Conservation (phyloP, 2,888 invertebrate genomes). For the Deilephila elpenor region DNA sequence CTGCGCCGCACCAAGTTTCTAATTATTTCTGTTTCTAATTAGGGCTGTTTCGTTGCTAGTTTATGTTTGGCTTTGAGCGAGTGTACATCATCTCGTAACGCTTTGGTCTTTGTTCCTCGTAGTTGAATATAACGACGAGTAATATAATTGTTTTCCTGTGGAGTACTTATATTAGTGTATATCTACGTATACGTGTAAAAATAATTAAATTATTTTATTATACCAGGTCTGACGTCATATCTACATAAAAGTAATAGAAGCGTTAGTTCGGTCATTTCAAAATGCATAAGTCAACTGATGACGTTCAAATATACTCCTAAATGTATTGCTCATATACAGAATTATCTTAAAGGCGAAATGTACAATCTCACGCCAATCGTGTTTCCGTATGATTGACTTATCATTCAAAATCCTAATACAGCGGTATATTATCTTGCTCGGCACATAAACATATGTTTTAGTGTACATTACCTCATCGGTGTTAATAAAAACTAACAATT, state of each 20-base stretch:
- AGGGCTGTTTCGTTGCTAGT: neutral
- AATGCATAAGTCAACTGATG: too few species aligned
- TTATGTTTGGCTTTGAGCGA: neutral
- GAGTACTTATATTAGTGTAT: neutral
- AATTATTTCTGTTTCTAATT: conserved; percentile 2
- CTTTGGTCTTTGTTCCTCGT: neutral
- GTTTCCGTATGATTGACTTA: conserved; percentile 10
- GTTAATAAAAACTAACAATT: conserved; percentile 38
- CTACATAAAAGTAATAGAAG: too few species aligned
- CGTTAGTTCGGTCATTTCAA: too few species aligned
- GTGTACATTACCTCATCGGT: conserved; percentile 41
- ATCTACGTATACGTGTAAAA: neutral
- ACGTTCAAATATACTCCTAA: neutral
- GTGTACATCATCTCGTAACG: neutral
- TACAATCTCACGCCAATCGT: neutral
- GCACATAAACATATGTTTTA: conserved; percentile 29
- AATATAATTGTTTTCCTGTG: neutral
- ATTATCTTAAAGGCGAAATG: neutral
- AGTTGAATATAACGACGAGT: neutral
- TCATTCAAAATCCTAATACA: neutral
- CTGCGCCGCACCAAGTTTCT: neutral
- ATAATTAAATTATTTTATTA: too few species aligned
- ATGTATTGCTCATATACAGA: neutral
- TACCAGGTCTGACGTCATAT: too few species aligned
- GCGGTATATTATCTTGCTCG: neutral